phyloP scores from a whole-genome alignment of 2,888 invertebrate genomes.

The Apodemia zela region DNA sequence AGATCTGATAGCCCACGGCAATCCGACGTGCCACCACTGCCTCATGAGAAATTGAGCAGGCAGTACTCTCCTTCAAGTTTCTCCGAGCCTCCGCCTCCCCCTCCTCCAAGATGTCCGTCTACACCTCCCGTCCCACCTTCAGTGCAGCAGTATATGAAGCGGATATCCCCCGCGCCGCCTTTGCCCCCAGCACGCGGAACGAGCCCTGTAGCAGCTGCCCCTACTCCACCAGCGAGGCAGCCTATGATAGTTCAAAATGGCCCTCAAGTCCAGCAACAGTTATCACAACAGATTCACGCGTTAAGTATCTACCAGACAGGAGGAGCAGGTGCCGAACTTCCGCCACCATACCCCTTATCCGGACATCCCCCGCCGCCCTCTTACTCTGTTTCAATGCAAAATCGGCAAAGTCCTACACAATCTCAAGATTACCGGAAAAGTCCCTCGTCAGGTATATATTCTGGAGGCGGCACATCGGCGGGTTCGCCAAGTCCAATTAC shows the following conservation, averaged over 20 bases:
- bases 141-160: constrained; percentile 76
- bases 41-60: constrained; percentile 83
- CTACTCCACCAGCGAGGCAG: constrained; percentile 80
- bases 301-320: constrained; percentile 87
- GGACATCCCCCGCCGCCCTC: constrained; percentile 89
- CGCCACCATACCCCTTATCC: constrained; percentile 84
- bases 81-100: constrained; percentile 85
- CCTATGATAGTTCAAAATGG: constrained; percentile 92
- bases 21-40: constrained; percentile 79
- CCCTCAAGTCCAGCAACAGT: constrained; percentile 90
- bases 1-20: constrained; percentile 93
- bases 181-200: constrained; percentile 84
- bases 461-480: constrained; percentile 87
- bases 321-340: constrained; percentile 82
- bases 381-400: constrained; percentile 92
- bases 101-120: constrained; percentile 87
- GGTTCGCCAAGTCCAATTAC: constrained; percentile 92
- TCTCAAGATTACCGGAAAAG: constrained; percentile 91
- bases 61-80: constrained; percentile 86
- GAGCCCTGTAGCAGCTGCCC: constrained; percentile 85
- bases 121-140: constrained; percentile 84
- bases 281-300: constrained; percentile 93
- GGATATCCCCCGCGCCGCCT: constrained; percentile 83
- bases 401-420: constrained; percentile 92
- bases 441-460: constrained; percentile 92